Percentiles rank a stretch among this genome's conserved stretches.
phyloP scores from a whole-genome alignment of 2,113 vertebrate genomes.

The Paralichthys olivaceus region DNA sequence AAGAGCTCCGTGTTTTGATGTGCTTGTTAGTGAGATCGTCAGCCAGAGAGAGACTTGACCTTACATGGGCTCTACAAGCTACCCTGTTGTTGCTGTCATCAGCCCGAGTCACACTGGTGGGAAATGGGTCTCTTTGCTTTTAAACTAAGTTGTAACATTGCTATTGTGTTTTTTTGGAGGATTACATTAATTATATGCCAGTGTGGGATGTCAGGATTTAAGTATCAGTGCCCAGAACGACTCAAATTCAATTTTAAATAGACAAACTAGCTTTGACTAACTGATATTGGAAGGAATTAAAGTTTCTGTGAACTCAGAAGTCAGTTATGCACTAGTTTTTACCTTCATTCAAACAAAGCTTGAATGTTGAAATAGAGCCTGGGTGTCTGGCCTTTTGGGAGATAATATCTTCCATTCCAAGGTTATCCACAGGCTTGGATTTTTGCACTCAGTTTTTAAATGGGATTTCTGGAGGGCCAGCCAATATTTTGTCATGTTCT shows the following conservation, averaged over 20 bases:
- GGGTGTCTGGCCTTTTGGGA: conserved; percentile 1
- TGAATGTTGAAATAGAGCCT: not conserved
- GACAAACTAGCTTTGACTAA: no score
- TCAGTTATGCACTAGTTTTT: no score
- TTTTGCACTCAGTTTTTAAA: conserved; percentile 23
- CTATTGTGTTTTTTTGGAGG: not conserved
- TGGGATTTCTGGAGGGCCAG: conserved; percentile 19
- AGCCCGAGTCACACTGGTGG: conserved; percentile 30
- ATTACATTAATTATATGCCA: not conserved
- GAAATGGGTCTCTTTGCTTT: conserved; percentile 51
- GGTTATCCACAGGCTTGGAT: conserved; percentile 21
- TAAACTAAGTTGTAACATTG: not conserved
- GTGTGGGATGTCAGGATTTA: not conserved
- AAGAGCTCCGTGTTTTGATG: conserved; percentile 45
- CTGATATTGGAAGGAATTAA: no score
- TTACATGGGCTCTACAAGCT: conserved; percentile 68
- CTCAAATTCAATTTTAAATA: no score
- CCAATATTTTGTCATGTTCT: conserved; percentile 50
- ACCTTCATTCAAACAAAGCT: not conserved
- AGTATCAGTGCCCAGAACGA: no score
- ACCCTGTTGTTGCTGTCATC: conserved; percentile 62
- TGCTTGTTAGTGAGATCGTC: conserved; percentile 71
- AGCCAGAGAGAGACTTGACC: conserved; percentile 63
- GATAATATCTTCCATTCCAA: conserved; percentile 12
- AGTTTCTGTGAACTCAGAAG: no score